phyloP scores from a whole-genome alignment of 2,113 vertebrate genomes.

The Perca fluviatilis region DNA sequence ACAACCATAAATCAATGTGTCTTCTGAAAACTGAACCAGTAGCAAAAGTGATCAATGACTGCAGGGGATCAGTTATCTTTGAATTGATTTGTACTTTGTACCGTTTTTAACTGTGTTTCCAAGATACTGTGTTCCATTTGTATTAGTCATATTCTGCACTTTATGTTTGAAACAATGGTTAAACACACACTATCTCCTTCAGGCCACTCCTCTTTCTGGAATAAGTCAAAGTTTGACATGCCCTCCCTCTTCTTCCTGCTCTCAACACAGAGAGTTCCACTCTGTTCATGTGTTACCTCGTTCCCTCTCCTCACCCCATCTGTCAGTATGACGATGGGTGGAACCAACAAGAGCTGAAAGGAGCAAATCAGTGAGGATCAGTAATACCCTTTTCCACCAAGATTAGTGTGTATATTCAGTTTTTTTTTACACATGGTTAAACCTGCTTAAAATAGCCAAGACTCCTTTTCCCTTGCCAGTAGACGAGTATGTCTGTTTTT shows the following conservation, averaged over 20 bases:
- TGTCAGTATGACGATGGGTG: not conserved
- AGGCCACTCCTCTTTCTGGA: not conserved
- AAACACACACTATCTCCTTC: not conserved
- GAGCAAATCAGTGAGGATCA: too few relatives aligned
- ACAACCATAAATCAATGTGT: not conserved
- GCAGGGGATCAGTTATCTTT: not conserved
- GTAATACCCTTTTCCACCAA: too few relatives aligned
- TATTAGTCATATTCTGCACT: not conserved
- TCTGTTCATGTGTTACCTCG: not conserved
- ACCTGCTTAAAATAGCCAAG: too few relatives aligned
- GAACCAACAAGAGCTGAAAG: not conserved
- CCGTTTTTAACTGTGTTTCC: too few relatives aligned
- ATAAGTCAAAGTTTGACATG: not conserved
- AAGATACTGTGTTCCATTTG: not conserved
- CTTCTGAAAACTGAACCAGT: not conserved
- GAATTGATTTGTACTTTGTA: not conserved
- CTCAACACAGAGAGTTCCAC: conserved; percentile 3
- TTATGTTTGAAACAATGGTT: not conserved
- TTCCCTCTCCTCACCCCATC: conserved; percentile 8
- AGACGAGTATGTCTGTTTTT: too few relatives aligned
- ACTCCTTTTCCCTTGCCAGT: too few relatives aligned
- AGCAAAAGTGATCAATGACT: not conserved
- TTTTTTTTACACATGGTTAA: too few relatives aligned
- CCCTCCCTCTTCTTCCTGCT: not conserved
- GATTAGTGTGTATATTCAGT: too few relatives aligned